phyloP scores from a whole-genome alignment of 2,888 invertebrate species.

The Hydropsyche betteni region DNA sequence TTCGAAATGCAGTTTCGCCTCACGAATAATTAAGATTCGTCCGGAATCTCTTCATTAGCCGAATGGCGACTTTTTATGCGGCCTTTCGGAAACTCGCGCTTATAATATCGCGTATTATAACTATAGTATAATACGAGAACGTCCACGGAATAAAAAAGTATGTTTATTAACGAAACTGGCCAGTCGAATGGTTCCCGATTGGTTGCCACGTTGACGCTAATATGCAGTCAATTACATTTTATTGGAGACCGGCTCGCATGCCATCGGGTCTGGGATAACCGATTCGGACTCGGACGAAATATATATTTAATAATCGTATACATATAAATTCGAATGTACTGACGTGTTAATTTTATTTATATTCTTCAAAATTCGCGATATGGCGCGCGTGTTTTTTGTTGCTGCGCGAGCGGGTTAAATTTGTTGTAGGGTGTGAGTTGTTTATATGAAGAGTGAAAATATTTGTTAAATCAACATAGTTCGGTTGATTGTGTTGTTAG shows the following conservation, averaged over 20 bases:
- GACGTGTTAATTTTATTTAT: conserved; percentile 32
- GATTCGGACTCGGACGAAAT: conserved; percentile 31
- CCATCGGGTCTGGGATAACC: conserved; percentile 16
- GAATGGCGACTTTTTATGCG: not conserved
- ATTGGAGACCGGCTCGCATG: conserved; percentile 38
- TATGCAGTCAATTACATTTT: conserved; percentile 47
- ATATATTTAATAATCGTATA: conserved; percentile 45
- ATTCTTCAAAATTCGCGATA: conserved; percentile 7
- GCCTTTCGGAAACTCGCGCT: not conserved
- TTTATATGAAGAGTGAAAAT: too few species aligned
- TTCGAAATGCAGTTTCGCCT: too few species aligned
- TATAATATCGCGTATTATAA: not conserved
- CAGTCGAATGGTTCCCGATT: conserved; percentile 38
- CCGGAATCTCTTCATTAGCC: conserved; percentile 27
- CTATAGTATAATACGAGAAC: not conserved
- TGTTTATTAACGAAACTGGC: conserved; percentile 23
- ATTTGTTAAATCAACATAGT: too few species aligned
- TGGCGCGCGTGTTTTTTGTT: conserved; percentile 1
- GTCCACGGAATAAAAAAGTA: conserved; percentile 9
- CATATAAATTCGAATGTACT: conserved; percentile 26
- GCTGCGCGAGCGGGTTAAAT: not conserved
- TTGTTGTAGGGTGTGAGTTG: not conserved
- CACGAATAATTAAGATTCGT: not conserved
- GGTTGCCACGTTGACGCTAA: conserved; percentile 45
- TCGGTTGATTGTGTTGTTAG: too few species aligned